A percentile compares a stretch with the other conserved stretches of the same genome.
Conservation (phyloP, 2,888 invertebrate species). For the Drymonia ruficornis region DNA sequence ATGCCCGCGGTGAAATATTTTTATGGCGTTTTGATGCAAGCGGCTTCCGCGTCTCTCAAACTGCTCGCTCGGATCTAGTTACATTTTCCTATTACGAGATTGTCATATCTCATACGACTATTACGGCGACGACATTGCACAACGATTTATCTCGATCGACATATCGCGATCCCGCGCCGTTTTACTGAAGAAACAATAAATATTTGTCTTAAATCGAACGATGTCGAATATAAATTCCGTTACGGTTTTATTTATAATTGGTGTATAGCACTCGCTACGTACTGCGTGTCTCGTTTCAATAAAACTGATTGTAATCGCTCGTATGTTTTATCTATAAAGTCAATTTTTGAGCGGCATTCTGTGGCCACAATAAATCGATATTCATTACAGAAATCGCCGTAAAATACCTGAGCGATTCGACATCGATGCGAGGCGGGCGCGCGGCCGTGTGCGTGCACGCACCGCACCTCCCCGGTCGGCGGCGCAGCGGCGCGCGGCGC, state of each 20-base stretch:
- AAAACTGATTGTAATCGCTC: conserved; percentile 68
- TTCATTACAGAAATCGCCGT: conserved; percentile 81
- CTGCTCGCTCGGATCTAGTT: conserved; percentile 58
- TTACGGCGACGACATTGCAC: conserved; percentile 56
- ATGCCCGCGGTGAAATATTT: conserved; percentile 76
- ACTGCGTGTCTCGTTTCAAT: conserved; percentile 59
- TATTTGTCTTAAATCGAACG: conserved; percentile 53
- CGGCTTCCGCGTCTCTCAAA: conserved; percentile 70
- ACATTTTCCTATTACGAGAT: conserved; percentile 66
- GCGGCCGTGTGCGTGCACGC: conserved; percentile 40
- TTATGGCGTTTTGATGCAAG: conserved; percentile 70
- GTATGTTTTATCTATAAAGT: conserved; percentile 70
- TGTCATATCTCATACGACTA: conserved; percentile 47
- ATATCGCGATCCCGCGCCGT: conserved; percentile 21
- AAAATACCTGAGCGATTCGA: conserved; percentile 76
- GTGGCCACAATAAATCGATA: conserved; percentile 74
- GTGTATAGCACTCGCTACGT: conserved; percentile 52
- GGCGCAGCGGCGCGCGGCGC: too few relatives aligned
- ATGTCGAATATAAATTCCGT: conserved; percentile 58
- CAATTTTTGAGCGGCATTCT: conserved; percentile 69
- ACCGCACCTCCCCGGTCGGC: conserved; percentile 41
- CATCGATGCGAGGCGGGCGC: conserved; percentile 54
- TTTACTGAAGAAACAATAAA: conserved; percentile 46
- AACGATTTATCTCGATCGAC: conserved; percentile 39
- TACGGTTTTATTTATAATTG: conserved; percentile 66